A percentile compares a stretch with the other conserved stretches of the same genome.
phyloP scores from a whole-genome alignment of 2,113 vertebrate species.

The Halichoeres trimaculatus region DNA sequence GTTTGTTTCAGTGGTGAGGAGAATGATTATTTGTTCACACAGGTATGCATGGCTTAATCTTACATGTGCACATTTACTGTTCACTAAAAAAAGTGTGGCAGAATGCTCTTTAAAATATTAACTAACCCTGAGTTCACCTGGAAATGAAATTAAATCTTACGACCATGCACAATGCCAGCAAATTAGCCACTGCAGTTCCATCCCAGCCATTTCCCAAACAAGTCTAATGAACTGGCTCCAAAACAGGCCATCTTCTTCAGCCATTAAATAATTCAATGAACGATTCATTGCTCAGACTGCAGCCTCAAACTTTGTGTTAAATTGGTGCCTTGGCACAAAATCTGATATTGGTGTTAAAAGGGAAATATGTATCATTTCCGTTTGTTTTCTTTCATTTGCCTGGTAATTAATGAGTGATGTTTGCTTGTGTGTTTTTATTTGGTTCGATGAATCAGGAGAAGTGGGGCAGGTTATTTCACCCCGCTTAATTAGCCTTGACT shows the following conservation, averaged over 20 bases:
- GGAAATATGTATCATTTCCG: not conserved
- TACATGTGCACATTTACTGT: not conserved
- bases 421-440: constrained; percentile 20
- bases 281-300: not conserved
- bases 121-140: not conserved
- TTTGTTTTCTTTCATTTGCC: not conserved
- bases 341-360: not conserved
- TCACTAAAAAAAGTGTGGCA: not conserved
- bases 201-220: not conserved
- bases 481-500: constrained; percentile 45
- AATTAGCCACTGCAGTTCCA: constrained; percentile 3
- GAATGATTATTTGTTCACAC: not conserved
- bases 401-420: not conserved
- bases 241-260: constrained; percentile 8
- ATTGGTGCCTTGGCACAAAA: not conserved
- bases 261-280: constrained; percentile 20
- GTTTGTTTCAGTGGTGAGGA: not conserved
- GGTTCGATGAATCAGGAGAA: constrained; percentile 2
- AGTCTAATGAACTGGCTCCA: constrained; percentile 21
- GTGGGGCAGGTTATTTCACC: constrained; percentile 18
- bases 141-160: not conserved
- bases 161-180: constrained; percentile 7
- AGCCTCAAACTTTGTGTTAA: constrained; percentile 4
- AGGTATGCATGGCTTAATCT: not conserved
- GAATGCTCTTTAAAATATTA: constrained; percentile 13